These are phyloP conservation scores for Momotus momota DNA, from an alignment of 2,797 vertebrate genomes.

Conservation along the genomic window DNA sequence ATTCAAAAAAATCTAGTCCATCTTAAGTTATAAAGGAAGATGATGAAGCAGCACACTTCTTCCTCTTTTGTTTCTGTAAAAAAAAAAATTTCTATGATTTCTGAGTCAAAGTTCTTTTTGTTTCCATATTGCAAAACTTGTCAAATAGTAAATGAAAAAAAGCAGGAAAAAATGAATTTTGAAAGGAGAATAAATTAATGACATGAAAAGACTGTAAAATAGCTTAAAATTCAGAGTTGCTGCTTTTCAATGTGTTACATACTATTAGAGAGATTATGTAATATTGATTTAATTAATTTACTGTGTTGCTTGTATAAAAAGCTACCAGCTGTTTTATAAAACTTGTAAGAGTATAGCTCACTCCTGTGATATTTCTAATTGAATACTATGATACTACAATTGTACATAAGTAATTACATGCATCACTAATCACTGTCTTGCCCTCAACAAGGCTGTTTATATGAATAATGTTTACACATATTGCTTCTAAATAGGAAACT, in stretches of 20 bases:
- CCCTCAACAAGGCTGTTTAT: not conserved
- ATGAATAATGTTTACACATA: not conserved
- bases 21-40: not conserved
- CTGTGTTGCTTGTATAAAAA: not conserved
- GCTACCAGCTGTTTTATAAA: not conserved
- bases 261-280: not conserved
- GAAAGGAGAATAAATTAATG: not conserved
- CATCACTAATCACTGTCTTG: not conserved
- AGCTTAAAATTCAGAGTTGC: not conserved
- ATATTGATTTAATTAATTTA: not conserved
- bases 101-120: not conserved
- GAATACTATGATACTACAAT: not conserved
- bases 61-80: not conserved
- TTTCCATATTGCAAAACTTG: not conserved
- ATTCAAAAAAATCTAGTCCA: not conserved
- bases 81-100: fast-evolving
- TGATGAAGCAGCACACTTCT: not conserved
- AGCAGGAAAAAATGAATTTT: not conserved
- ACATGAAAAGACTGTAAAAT: not conserved
- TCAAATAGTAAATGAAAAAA: not conserved
- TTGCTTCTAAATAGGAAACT: not conserved
- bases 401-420: not conserved
- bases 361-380: constrained; percentile 4
- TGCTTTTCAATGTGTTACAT: not conserved
- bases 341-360: not conserved